A percentile compares a stretch with the other conserved stretches of the same genome.
Evolutionary conservation across 2,888 invertebrate species (phyloP).

Genomic region (Melipona beecheii): DNA sequence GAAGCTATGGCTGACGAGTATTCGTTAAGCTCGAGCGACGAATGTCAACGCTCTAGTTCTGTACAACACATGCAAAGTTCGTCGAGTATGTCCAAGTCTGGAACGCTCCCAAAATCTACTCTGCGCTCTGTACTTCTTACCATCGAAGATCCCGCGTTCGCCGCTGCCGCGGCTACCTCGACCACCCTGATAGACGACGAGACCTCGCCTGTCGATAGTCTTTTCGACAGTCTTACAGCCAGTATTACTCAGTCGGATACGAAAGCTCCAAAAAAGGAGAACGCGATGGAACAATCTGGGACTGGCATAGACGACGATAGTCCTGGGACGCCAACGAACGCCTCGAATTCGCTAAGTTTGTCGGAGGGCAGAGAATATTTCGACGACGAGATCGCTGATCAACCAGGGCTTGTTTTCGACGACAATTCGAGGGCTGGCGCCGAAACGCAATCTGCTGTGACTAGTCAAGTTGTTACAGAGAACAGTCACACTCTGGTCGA

Average conservation of each 20-base stretch:
- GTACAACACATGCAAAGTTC: constrained; percentile 76
- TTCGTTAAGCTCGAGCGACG: constrained; percentile 85
- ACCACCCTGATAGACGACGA: constrained; percentile 91
- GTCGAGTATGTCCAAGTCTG: constrained; percentile 73
- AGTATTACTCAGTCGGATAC: constrained; percentile 82
- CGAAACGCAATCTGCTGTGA: constrained; percentile 66
- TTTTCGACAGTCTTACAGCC: constrained; percentile 89
- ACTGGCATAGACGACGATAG: constrained; percentile 83
- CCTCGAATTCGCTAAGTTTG: constrained; percentile 91
- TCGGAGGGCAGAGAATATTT: constrained; percentile 93
- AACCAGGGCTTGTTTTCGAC: constrained; percentile 92
- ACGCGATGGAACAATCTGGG: constrained; percentile 82
- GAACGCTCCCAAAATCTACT: constrained; percentile 76
- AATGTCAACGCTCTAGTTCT: constrained; percentile 74
- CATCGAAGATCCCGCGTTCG: constrained; percentile 91
- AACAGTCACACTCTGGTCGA: constrained; percentile 81
- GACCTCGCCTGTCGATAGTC: constrained; percentile 92
- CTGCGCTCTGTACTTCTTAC: constrained; percentile 86
- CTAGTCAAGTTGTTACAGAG: constrained; percentile 77
- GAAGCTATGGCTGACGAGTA: constrained; percentile 88
- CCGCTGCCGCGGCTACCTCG: constrained; percentile 88
- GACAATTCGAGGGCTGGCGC: constrained; percentile 85
- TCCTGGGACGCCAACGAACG: constrained; percentile 92
- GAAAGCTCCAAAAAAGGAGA: constrained; percentile 82
- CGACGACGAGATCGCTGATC: constrained; percentile 96